Evolutionary conservation across 23 tunicate species (phyloP).

Genomic region (Botrylloides violaceus): DNA sequence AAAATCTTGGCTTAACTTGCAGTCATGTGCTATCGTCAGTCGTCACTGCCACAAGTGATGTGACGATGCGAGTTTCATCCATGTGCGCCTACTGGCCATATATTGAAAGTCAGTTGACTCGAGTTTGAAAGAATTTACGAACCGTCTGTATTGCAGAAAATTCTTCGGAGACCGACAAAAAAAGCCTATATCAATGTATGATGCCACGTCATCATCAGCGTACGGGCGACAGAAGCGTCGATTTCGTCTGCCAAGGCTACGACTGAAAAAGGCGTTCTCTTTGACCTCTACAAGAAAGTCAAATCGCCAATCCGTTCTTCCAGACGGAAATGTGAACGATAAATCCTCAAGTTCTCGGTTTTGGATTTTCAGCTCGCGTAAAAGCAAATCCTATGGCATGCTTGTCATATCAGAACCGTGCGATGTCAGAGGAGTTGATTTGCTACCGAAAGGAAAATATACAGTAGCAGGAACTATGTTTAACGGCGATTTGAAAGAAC

Average conservation of each 20-base stretch:
- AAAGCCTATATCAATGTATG: constrained; percentile 17
- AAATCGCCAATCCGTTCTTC: constrained; percentile 9
- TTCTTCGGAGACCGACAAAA: constrained; percentile 1
- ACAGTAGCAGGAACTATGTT: constrained; percentile 28
- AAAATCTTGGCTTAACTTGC: too few species aligned
- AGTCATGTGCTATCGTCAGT: too few species aligned
- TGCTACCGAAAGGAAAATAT: constrained; percentile 20
- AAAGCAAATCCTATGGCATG: constrained; percentile 12
- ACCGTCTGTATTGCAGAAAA: too few species aligned
- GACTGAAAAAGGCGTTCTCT: constrained; percentile 12
- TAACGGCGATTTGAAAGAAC: constrained; percentile 9
- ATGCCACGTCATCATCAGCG: not conserved
- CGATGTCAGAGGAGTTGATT: constrained; percentile 22
- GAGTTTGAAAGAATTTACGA: too few species aligned
- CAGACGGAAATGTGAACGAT: not conserved
- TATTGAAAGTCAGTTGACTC: too few species aligned
- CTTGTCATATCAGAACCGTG: constrained; percentile 22
- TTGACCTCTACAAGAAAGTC: not conserved
- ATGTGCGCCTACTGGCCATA: too few species aligned
- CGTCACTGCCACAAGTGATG: too few species aligned
- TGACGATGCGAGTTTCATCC: too few species aligned
- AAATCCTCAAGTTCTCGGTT: constrained; percentile 5
- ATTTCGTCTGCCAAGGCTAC: constrained; percentile 12
- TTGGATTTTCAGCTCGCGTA: not conserved
- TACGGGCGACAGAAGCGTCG: not conserved